A percentile compares a stretch with the other conserved stretches of the same genome.
Evolutionary conservation across 2,888 invertebrate genomes (phyloP).

Genomic region (Drosophila demipolita): DNA sequence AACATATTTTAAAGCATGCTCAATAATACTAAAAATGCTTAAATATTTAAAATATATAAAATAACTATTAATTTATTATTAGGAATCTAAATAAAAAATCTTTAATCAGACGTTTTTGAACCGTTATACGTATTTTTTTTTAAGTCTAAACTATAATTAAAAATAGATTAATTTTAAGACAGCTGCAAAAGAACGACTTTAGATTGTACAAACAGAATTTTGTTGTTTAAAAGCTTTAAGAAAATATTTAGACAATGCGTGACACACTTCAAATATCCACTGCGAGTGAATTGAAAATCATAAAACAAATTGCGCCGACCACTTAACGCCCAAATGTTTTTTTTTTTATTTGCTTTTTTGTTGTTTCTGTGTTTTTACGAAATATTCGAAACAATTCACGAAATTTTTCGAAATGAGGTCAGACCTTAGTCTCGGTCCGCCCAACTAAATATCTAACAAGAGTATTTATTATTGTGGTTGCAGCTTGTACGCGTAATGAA

Average conservation of each 20-base stretch:
- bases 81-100: neutral
- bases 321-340: constrained; percentile 56
- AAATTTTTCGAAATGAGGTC: constrained; percentile 68
- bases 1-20: too few species aligned
- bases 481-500: constrained; percentile 61
- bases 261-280: constrained; percentile 9
- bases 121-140: neutral
- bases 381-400: constrained; percentile 61
- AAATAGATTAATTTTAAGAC: neutral
- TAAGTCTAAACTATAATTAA: neutral
- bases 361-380: constrained; percentile 65
- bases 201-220: neutral
- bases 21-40: neutral
- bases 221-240: neutral
- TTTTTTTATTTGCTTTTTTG: constrained; percentile 13
- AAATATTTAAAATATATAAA: neutral
- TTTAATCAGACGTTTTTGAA: neutral
- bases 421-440: constrained; percentile 35
- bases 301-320: constrained; percentile 50
- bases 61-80: neutral
- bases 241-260: neutral
- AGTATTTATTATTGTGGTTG: constrained; percentile 11
- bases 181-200: constrained; percentile 1
- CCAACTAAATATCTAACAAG: constrained; percentile 57
- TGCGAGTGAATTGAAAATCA: constrained; percentile 9